Evolutionary conservation across 2,888 invertebrate species (phyloP), one percentile per base, ranked within the genome.

Genomic region (Strigamia crassipes): DNA sequence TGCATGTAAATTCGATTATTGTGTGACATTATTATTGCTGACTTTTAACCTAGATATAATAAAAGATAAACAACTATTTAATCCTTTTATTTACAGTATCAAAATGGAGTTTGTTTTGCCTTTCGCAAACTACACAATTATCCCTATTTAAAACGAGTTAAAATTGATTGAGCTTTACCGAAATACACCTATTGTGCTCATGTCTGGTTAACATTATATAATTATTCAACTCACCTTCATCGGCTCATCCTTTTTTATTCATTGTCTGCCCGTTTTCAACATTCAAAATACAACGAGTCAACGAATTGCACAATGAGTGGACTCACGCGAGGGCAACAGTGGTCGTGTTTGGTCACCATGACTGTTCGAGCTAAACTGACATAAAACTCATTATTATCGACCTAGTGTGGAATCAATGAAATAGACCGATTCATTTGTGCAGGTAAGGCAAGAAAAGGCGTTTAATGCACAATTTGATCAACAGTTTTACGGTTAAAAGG

Each of bases 161-260:
- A 56, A 56, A 56, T 18, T 18, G 18, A 18, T 18, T 56, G n/a
- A 38, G 21, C 9, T 56, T 56, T 56, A 56, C 1, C 4, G 18
- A 1, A 9, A 56, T 18, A 56, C 18, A n/a, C 5, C 56, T 18
- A n/a, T n/a, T 56, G 56, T 56, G 56, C 21, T n/a, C 18, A 9
- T 8, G n/a, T 21, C 15, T 56, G 56, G 2, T 51, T 56, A 18
- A 18, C 21, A 56, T 6, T 1, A 21, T 1, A 27, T 18, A 56
- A 56, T 56, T 56, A 13, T 9, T n/a, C n/a, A 56, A 56, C 56
- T 56, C 56, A 56, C 56, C 56, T 56, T 56, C 56, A 56, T 56
- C 56, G 8, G 18, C 56, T 56, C 56, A 56, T 56, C 56, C 18
- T 56, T 56, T 56, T 3, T 56, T 5, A 21, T 56, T 56, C 15